Evolutionary conservation across 1,140 invertebrate species (phyloP).

Genomic region (Steinernema feltiae): DNA sequence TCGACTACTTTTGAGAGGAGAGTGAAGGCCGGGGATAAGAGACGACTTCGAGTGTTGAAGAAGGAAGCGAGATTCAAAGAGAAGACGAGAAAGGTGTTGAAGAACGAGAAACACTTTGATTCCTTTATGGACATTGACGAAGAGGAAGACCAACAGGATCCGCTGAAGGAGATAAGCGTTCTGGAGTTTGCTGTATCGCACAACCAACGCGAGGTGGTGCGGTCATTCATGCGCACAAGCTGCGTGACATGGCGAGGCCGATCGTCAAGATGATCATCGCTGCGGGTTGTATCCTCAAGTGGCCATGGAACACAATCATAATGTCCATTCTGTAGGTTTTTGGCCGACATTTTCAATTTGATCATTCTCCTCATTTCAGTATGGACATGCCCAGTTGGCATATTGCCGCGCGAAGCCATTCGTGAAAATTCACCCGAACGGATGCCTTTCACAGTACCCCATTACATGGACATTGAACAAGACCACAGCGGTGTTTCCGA

Average conservation of each 20-base stretch:
- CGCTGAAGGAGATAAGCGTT: not conserved
- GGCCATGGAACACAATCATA: not conserved
- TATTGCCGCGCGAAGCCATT: not conserved
- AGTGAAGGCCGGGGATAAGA: conserved; percentile 33
- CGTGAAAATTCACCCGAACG: not conserved
- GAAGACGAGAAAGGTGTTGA: conserved; percentile 26
- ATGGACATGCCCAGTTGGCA: not conserved
- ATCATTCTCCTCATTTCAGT: not conserved
- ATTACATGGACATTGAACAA: not conserved
- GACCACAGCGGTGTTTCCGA: not conserved
- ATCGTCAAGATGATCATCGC: not conserved
- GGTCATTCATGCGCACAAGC: not conserved
- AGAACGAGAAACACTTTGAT: conserved; percentile 36
- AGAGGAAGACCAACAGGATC: conserved; percentile 25
- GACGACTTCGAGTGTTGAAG: conserved; percentile 34
- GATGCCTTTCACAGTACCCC: not conserved
- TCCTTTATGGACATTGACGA: conserved; percentile 30
- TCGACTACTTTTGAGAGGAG: conserved; percentile 24
- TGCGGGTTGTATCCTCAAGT: not conserved
- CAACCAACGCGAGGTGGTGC: not conserved
- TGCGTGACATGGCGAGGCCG: not conserved
- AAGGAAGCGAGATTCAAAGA: conserved; percentile 25
- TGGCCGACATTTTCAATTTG: not conserved
- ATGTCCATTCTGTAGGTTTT: not conserved
- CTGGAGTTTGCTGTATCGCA: not conserved